Evolutionary conservation across 1,140 invertebrate genomes (phyloP).

Genomic region (Orius insidiosus): DNA sequence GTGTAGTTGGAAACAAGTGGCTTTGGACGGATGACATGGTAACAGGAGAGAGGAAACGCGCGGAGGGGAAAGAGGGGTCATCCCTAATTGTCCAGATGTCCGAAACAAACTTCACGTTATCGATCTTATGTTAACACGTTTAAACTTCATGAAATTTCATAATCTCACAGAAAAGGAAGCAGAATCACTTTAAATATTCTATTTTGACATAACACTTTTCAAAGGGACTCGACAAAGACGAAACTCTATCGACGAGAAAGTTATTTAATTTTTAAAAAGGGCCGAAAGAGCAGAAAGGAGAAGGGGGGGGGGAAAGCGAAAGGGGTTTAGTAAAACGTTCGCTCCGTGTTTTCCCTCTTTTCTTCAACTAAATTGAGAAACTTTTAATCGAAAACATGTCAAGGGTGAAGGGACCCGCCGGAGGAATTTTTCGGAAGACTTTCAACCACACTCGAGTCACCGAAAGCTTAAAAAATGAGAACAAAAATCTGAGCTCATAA

Average conservation of each 20-base stretch:
- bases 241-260: neutral
- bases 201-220: neutral
- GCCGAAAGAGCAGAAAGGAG: neutral
- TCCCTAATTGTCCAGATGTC: neutral
- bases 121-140: too few species aligned
- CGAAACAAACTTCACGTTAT: too few species aligned
- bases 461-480: too few species aligned
- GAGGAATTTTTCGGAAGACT: neutral
- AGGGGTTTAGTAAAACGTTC: neutral
- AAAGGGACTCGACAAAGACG: neutral
- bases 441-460: neutral
- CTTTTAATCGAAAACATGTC: too few species aligned
- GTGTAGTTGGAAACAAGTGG: too few species aligned
- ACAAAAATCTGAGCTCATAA: too few species aligned
- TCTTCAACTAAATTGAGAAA: too few species aligned
- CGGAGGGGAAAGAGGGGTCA: neutral
- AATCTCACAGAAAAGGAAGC: neutral
- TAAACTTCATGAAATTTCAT: too few species aligned
- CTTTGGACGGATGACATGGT: neutral
- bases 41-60: neutral
- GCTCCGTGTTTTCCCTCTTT: neutral
- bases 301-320: neutral
- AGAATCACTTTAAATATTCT: constrained; percentile 3
- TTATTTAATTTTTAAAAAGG: neutral
- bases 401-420: neutral